Conservation (phyloP, 2,113 vertebrate genomes). For the Oostethus manadensis region DNA sequence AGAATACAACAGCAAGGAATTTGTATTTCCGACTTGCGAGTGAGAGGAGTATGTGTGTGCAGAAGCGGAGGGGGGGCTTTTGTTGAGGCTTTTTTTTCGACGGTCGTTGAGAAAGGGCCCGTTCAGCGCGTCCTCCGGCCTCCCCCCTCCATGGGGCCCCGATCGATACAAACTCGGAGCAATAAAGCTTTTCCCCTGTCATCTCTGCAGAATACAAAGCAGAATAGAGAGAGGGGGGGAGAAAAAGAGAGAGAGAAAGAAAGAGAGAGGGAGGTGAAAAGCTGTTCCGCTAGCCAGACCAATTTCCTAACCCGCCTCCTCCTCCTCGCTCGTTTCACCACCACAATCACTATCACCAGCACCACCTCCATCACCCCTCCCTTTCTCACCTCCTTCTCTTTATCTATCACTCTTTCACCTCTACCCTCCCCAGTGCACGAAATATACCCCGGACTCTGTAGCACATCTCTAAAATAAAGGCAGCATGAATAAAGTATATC, state of each 20-base stretch:
- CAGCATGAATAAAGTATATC: constrained; percentile 64
- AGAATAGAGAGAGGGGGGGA: constrained; percentile 66
- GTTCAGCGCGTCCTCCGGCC: constrained; percentile 64
- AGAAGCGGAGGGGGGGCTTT: constrained; percentile 18
- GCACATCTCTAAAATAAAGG: constrained; percentile 57
- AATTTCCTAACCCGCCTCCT: constrained; percentile 74
- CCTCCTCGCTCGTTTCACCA: constrained; percentile 50
- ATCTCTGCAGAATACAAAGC: constrained; percentile 82
- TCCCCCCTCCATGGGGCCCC: constrained; percentile 73
- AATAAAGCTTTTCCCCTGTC: constrained; percentile 83
- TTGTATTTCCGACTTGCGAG: constrained; percentile 69
- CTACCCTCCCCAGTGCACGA: constrained; percentile 35
- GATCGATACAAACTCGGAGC: constrained; percentile 82
- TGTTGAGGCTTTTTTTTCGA: constrained; percentile 30
- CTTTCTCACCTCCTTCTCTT: constrained; percentile 46
- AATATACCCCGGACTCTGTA: constrained; percentile 37
- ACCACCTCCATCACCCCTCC: constrained; percentile 53
- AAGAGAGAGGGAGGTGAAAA: constrained; percentile 74
- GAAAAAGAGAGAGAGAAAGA: constrained; percentile 40
- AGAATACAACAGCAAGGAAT: constrained; percentile 70
- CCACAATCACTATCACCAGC: constrained; percentile 48
- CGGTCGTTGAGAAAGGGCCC: constrained; percentile 74
- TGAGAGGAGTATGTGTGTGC: constrained; percentile 21
- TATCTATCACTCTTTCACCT: constrained; percentile 51
- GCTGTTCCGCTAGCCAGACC: constrained; percentile 80